Conservation (phyloP, 2,797 vertebrate species). For the Cyclura pinguis region DNA sequence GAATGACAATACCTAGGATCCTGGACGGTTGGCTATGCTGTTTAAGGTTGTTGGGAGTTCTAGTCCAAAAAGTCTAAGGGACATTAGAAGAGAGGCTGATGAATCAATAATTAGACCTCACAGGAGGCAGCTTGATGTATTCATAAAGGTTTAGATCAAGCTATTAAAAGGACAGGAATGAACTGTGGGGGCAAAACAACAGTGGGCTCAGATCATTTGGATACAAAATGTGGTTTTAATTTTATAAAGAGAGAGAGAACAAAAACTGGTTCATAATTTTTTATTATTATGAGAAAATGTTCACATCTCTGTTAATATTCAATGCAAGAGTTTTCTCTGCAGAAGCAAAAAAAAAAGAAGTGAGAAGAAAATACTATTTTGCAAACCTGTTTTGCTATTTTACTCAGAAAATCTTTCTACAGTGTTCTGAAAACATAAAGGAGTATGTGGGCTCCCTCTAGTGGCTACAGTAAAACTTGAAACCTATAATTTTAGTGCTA, state of each 20-base stretch:
- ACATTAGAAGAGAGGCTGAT: neutral
- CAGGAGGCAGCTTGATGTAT: neutral
- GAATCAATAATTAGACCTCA: too few species aligned
- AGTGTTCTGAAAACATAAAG: neutral
- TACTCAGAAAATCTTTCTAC: neutral
- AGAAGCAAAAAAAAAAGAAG: neutral
- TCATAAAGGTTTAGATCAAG: neutral
- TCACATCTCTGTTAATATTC: neutral
- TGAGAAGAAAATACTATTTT: neutral
- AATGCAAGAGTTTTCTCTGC: neutral
- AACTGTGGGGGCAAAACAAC: neutral
- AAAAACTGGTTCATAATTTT: neutral
- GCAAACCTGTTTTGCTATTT: neutral
- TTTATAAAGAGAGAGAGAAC: neutral
- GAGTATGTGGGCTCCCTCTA: slow-evolving; percentile 19
- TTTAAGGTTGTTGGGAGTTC: neutral
- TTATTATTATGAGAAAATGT: neutral
- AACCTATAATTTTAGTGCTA: neutral
- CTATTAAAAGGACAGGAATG: neutral
- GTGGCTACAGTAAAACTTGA: slow-evolving; percentile 5
- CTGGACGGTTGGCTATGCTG: neutral
- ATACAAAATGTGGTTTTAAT: neutral
- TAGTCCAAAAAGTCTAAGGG: neutral
- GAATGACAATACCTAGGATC: neutral
- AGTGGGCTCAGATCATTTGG: neutral